phyloP scores from a whole-genome alignment of 2,888 invertebrate genomes.

The Lithosia quadra region DNA sequence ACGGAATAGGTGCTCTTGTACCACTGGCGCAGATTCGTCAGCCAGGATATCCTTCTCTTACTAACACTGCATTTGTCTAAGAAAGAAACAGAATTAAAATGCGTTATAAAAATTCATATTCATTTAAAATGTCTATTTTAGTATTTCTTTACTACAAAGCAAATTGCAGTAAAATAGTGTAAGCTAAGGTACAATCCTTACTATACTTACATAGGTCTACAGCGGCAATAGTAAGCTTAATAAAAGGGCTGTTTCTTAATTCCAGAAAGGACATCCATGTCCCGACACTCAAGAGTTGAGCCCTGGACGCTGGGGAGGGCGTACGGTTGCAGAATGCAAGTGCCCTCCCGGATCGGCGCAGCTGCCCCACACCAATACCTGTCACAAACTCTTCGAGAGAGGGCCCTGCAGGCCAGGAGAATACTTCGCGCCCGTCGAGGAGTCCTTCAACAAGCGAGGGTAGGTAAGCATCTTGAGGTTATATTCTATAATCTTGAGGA shows the following conservation, averaged over 20 bases:
- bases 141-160: no score
- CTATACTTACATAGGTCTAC: no score
- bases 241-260: slow-evolving; percentile 29
- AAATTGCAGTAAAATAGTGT: no score
- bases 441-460: slow-evolving; percentile 84
- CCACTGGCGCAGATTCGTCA: no score
- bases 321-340: slow-evolving; percentile 91
- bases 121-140: no score
- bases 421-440: slow-evolving; percentile 91
- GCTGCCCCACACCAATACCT: slow-evolving; percentile 89
- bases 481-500: slow-evolving; percentile 3
- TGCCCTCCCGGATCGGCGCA: slow-evolving; percentile 94
- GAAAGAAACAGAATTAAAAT: no score
- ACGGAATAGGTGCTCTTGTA: no score
- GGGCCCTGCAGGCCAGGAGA: slow-evolving; percentile 92
- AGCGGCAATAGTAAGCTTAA: neutral
- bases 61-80: no score
- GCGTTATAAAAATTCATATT: no score
- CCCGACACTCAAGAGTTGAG: slow-evolving; percentile 94
- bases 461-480: slow-evolving; percentile 75
- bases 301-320: slow-evolving; percentile 86
- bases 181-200: no score
- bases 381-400: slow-evolving; percentile 91
- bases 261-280: slow-evolving; percentile 91
- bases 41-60: no score